Evolutionary conservation across 2,113 vertebrate genomes (phyloP), one percentile per base, ranked within the genome.

Genomic region (Pagrus major): DNA sequence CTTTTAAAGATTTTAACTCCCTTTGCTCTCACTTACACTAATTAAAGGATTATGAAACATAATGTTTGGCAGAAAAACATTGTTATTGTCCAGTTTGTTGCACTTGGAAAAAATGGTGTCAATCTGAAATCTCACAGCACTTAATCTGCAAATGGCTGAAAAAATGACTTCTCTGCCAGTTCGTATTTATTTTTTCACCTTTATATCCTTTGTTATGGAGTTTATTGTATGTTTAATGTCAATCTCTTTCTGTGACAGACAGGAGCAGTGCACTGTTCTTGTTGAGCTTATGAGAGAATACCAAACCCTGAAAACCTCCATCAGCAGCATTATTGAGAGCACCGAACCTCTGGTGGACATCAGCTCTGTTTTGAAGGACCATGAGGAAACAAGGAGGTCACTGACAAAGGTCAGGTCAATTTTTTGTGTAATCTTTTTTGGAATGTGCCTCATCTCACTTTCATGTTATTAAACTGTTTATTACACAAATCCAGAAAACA

Each of bases 241-340:
- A n/a, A 20, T 25, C 29, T 39, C 21, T 60, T 58, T 18, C 0
- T 71, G 35, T 51, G 77, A 33, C 84, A 99, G 98, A 80, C 97
- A 98, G 87, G 97, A 98, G 16, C 97, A 99, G 15, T 97, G 96
- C 83, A 95, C 86, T 65, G 77, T 94, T 74, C 95, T 99, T 56
- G 94, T 96, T 0, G 95, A 96, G 60, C 92, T 99, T 18, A 96
- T 97, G 92, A 96, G 94, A 88, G 96, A 97, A 44, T 99, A 97
- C 81, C 96, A 99, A 85, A 94, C 67, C 77, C 86, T 96, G 69
- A 99, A 96, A 88, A 94, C 95, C 33, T 76, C 92, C 55, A 91
- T 99, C 81, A 92, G 86, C 55, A 92, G 95, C 92, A 83, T 95
- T 33, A 86, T 95, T 81, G 97, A 98, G 54, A 95, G 88, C 74